Base-by-base conservation (phyloP, 2,888 invertebrate species). In the Microctonus aethiopoides region DNA sequence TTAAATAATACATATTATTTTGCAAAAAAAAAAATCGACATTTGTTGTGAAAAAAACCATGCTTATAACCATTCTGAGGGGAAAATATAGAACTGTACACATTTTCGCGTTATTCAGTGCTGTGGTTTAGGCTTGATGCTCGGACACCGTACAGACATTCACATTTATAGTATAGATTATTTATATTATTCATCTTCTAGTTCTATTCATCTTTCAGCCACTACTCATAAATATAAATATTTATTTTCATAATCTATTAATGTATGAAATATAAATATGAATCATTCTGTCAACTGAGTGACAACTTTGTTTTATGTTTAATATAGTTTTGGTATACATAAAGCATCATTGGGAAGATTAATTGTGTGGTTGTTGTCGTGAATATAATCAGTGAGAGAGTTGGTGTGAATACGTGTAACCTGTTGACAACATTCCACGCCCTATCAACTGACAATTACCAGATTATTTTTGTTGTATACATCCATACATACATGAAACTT, bases 361-460 rank as follows among this genome's bases (percentile, higher is more conserved):
- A 74, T 72, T 56, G 13, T 26, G 7, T 54, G 54, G 22, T 54
- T n/a, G n/a, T n/a, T n/a, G 26, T 29, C 24, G 24, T 1, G n/a
- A 46, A 24, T 52, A 24, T 52, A 32, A 63, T n/a, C n/a, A n/a
- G 4, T 52, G 63, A 54, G 39, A 26, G 22, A 51, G 46, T 20
- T 16, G 6, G 3, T 5, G 1, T 10, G 16, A 51, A 51, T 11
- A 26, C 22, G 24, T 11, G 52, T 67, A 74, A 72, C 74, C 72
- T 74, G 74, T 74, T 72, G 72, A 74, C 72, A 70, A 52, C 34
- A 62, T 29, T 41, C 59, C 60, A 67, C 63, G 65, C 54, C 22
- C 51, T 26, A 13, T 26, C 26, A 22, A 2, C 13, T 3, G 62
- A 46, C n/a, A 71, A 70, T 70, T 29, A 51, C 56, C 56, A 46